phyloP scores from a whole-genome alignment of 2,113 vertebrate genomes.

The Urocynchramus pylzowi region DNA sequence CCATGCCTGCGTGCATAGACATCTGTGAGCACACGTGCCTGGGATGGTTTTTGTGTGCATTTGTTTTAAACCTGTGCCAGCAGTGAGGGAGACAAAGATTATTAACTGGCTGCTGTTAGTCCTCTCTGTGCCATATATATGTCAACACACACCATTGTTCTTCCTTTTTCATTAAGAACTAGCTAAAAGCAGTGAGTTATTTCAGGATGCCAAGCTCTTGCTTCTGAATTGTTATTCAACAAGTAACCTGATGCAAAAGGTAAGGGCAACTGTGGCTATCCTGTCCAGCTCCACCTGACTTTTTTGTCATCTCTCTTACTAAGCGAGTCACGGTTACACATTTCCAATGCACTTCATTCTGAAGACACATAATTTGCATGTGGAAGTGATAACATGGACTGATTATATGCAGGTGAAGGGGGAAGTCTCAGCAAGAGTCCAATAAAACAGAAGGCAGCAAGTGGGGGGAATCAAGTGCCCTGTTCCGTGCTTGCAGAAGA shows the following conservation, averaged over 20 bases:
- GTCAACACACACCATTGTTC: not conserved
- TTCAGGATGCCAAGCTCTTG: not conserved
- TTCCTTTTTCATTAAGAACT: conserved; percentile 46
- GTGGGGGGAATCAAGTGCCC: not conserved
- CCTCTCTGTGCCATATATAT: conserved; percentile 30
- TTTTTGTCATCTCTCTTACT: not conserved
- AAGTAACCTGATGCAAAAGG: not conserved
- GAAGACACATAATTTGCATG: not conserved
- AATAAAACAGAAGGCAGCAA: not conserved
- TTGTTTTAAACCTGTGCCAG: conserved; percentile 50
- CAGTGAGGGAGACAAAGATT: conserved; percentile 24
- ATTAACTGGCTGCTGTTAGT: conserved; percentile 37
- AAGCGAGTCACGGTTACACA: not conserved
- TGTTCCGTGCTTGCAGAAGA: not conserved
- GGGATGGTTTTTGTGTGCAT: not conserved
- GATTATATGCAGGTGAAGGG: not conserved
- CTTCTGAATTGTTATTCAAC: conserved; percentile 23
- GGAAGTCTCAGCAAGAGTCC: not conserved
- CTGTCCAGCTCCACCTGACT: not conserved
- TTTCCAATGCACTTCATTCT: not conserved
- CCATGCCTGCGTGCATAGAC: conserved; percentile 2
- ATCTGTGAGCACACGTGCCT: conserved; percentile 34
- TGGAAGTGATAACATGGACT: not conserved
- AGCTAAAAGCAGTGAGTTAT: conserved; percentile 30
- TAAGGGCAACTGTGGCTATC: not conserved